Percentiles rank a stretch among this genome's conserved stretches.
These are phyloP conservation scores for Crypturellus undulatus DNA, from an alignment of 2,113 vertebrate genomes.

Conservation along the genomic window DNA sequence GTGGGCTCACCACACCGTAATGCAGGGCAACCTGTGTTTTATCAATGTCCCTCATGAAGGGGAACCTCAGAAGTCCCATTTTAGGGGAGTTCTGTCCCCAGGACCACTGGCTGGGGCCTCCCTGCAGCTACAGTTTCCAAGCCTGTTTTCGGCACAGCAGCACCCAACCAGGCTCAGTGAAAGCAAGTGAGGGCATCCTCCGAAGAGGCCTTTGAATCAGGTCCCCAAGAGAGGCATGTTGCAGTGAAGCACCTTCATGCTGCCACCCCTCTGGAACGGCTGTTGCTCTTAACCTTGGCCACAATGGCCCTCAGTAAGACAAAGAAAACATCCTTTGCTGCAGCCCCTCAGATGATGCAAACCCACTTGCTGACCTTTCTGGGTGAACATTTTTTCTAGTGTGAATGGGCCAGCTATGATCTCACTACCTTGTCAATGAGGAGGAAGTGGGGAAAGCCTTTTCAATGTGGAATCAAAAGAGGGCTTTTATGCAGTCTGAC, in stretches of 20 bases:
- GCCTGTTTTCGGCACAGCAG: background rate
- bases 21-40: background rate
- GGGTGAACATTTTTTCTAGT: slow-evolving; percentile 69
- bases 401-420: slow-evolving; percentile 72
- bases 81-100: background rate
- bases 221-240: background rate
- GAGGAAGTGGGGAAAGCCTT: slow-evolving; percentile 62
- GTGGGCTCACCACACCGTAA: fast-evolving
- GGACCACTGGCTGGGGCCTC: background rate
- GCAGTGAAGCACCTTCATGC: background rate
- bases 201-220: background rate
- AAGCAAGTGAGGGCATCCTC: background rate
- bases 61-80: background rate
- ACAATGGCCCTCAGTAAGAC: slow-evolving; percentile 50
- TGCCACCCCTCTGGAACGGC: slow-evolving; percentile 5
- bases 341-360: slow-evolving; percentile 39
- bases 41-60: background rate
- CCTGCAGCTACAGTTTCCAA: background rate
- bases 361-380: slow-evolving; percentile 66
- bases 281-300: slow-evolving; percentile 19
- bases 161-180: background rate
- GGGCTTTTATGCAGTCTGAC: slow-evolving; percentile 62
- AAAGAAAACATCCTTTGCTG: slow-evolving; percentile 54
- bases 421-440: slow-evolving; percentile 73
- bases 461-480: slow-evolving; percentile 43